Evolutionary conservation across 2,797 vertebrate species (phyloP).

Genomic region (Ctenopoma multispine): DNA sequence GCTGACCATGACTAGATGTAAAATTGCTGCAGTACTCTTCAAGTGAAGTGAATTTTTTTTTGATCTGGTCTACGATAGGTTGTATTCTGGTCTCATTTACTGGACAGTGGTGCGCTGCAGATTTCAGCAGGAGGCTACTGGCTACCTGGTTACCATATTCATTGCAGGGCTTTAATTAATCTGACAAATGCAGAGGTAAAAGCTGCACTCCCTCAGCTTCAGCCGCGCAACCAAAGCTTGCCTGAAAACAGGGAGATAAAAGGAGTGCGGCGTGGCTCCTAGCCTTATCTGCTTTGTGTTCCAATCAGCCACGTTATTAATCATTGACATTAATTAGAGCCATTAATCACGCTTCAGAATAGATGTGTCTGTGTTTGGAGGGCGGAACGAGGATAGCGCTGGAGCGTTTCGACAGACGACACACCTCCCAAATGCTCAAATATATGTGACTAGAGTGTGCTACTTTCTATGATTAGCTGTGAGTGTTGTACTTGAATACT

Average conservation of each 20-base stretch:
- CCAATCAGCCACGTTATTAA: constrained; percentile 83
- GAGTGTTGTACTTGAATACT: constrained; percentile 38
- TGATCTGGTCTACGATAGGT: constrained; percentile 49
- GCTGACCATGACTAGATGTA: not conserved
- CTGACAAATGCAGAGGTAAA: constrained; percentile 81
- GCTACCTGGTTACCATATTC: constrained; percentile 84
- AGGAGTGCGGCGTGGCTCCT: constrained; percentile 72
- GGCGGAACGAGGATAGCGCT: constrained; percentile 59
- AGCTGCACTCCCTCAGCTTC: constrained; percentile 66
- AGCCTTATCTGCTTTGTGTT: constrained; percentile 82
- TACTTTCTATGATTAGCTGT: constrained; percentile 58
- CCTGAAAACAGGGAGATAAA: constrained; percentile 85
- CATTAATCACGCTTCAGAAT: constrained; percentile 85
- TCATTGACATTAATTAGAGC: constrained; percentile 85
- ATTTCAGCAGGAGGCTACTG: constrained; percentile 42
- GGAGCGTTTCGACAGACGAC: constrained; percentile 65
- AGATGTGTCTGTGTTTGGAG: constrained; percentile 76
- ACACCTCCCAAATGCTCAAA: constrained; percentile 60
- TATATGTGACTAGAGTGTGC: constrained; percentile 48
- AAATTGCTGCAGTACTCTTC: constrained; percentile 44
- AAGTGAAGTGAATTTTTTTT: constrained; percentile 20
- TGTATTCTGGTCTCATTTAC: constrained; percentile 42
- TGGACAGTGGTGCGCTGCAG: constrained; percentile 35
- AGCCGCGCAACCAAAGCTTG: constrained; percentile 56
- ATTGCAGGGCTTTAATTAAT: constrained; percentile 83